Base-by-base conservation (phyloP, 92 coral and sea anemone genomes). In the Heteractis magnifica region DNA sequence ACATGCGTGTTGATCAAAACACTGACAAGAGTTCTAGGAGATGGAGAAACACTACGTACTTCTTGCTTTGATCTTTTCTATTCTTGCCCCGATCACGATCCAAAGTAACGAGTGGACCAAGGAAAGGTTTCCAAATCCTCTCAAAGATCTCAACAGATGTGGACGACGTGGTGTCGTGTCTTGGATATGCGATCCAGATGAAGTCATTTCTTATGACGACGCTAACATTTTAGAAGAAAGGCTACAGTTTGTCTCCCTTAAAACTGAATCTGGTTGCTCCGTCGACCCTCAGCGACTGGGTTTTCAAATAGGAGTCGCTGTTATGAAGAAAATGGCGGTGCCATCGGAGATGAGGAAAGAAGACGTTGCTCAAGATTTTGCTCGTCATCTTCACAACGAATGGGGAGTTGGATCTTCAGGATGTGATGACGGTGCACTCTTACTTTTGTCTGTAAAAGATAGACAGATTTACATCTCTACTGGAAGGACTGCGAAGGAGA, bases 121-220 rank as follows among this genome's bases (percentile, higher is more conserved):
- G 78, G 92, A 88, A 75, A 79, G 75, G 12, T 94, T 90, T 72
- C 98, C 98, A 44, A 90, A 94, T 78, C 98, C 98, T 4, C 81
- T 82, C 19, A 90, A 65, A 76, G 91, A 94, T 77, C 60, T 85
- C 8, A 72, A 78, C n/a, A 77, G 78, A 41, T 94, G 98, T 83
- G 96, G 98, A 41, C 88, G 98, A 11, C 79, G 85, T 1, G 98
- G 94, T n/a, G 90, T 88, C 10, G 75, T 65, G 26, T 94, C 98
- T 21, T 94, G 94, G 97, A 88, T 94, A 52, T 94, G 98, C 65
- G 98, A 94, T 65, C 97, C 97, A 34, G 90, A 92, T 49, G 76
- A 56, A 6, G 65, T 92, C 56, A 62, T 94, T 23, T 70, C 81
- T 58, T 84, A 92, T 87, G 90, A 92, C 56, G 85, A 91, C 44